Base-by-base conservation (phyloP, 2,797 vertebrate genomes). In the Bradypodion ventrale region DNA sequence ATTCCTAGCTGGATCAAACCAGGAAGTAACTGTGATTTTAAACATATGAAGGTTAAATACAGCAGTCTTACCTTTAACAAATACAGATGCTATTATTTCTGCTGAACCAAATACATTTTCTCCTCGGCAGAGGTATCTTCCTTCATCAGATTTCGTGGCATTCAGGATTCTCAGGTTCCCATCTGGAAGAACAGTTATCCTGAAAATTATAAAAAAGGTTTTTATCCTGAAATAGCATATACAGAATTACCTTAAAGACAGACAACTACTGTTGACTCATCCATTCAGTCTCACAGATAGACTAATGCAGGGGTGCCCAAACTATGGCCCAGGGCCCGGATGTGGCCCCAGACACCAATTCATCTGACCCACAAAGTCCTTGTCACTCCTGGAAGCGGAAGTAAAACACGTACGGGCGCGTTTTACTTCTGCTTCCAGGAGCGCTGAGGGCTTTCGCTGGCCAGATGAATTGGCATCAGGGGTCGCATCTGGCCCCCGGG, bases 61-160 rank as follows among this genome's bases (percentile, higher is more conserved):
- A 23, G 35, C 35, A 15, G 91, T 90, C 95, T 96, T 97, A 99
- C 98, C 98, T 98, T 99, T 99, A 90, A 99, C 97, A 95, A 96
- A 98, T 83, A 99, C 88, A 2, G 96, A 95, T 89, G 97, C 96
- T 90, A 95, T 93, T 93, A 98, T 97, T 95, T 98, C 98, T 44
- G 98, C 97, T n/a, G 97, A 97, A 89, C 98, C 98, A 91, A 99
- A 97, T 90, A 97, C 91, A 92, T 99, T 99, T 93, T 98, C 97
- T 3, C 97, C 98, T 90, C 93, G 96, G 94, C 98, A 99, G 89
- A 96, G 87, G 35, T 99, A 99, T 85, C 93, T 96, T 75, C 98
- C 98, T 94, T 99, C 98, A 84, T 99, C 98, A 25, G 96, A 96
- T 89, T 97, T 98, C 87, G 98, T 97, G 94, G 97, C 96, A 90